Conservation (phyloP, 1,140 invertebrate species). For the Sesamia nonagrioides region DNA sequence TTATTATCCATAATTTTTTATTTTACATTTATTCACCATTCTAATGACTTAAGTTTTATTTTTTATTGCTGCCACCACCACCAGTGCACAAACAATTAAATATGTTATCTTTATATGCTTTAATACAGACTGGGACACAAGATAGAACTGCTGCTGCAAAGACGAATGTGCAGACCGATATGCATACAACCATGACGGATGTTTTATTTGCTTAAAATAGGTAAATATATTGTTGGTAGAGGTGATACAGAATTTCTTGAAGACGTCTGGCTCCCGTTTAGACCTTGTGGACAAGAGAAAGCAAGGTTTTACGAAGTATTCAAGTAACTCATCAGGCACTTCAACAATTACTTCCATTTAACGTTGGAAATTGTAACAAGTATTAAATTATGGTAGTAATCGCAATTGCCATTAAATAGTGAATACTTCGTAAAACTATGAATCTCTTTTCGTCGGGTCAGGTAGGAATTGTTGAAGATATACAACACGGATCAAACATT, state of each 20-base stretch:
- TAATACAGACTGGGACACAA: constrained; percentile 57
- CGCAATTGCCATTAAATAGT: not conserved
- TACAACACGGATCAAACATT: not conserved
- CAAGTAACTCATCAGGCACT: constrained; percentile 51
- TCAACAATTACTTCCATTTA: constrained; percentile 75
- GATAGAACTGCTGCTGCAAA: constrained; percentile 56
- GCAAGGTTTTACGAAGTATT: constrained; percentile 69
- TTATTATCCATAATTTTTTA: not conserved
- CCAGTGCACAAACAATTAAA: constrained; percentile 57
- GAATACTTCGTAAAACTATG: constrained; percentile 70
- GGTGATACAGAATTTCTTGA: constrained; percentile 10
- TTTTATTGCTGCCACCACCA: constrained; percentile 4
- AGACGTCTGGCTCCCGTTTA: constrained; percentile 35
- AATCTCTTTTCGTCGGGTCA: constrained; percentile 53
- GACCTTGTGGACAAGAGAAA: constrained; percentile 67
- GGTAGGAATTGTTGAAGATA: constrained; percentile 78
- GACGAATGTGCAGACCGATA: constrained; percentile 62
- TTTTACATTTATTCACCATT: constrained; percentile 57
- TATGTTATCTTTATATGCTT: constrained; percentile 37
- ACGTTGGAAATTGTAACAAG: constrained; percentile 27
- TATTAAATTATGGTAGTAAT: constrained; percentile 52
- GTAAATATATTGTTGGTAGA: no score
- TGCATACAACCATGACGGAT: constrained; percentile 62
- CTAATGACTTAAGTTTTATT: constrained; percentile 49
- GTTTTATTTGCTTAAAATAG: not conserved